phyloP scores from a whole-genome alignment of 2,113 vertebrate genomes.

The Panurus biarmicus region DNA sequence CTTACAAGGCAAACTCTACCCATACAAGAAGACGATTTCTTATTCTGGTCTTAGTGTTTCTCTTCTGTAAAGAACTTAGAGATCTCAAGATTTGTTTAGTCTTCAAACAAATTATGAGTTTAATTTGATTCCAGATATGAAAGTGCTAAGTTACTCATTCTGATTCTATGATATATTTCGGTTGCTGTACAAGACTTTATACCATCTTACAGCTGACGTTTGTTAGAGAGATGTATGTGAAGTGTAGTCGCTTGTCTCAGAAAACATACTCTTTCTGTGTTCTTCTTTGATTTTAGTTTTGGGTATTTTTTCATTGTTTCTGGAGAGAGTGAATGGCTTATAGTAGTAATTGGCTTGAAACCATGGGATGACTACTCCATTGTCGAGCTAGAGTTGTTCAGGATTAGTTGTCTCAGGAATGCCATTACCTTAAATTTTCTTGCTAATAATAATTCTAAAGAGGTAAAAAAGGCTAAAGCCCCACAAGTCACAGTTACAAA shows the following conservation, averaged over 20 bases:
- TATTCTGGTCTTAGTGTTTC: background rate
- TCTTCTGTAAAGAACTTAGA: background rate
- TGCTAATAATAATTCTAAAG: background rate
- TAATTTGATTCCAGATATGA: background rate
- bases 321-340: rapidly evolving
- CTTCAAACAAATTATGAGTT: background rate
- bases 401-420: background rate
- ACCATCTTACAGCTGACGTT: background rate
- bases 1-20: background rate
- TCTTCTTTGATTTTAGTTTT: background rate
- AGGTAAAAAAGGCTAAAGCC: background rate
- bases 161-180: background rate
- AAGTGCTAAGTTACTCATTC: background rate
- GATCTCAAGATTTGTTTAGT: background rate
- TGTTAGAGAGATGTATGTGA: background rate
- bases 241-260: background rate
- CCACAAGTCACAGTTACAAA: background rate
- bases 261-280: background rate
- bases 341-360: background rate
- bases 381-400: background rate
- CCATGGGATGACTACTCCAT: background rate
- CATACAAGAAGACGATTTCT: background rate
- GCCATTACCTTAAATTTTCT: background rate
- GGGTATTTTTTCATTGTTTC: background rate
- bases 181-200: background rate